phyloP scores from a whole-genome alignment of 2,888 invertebrate species.

The Phortica okadai region DNA sequence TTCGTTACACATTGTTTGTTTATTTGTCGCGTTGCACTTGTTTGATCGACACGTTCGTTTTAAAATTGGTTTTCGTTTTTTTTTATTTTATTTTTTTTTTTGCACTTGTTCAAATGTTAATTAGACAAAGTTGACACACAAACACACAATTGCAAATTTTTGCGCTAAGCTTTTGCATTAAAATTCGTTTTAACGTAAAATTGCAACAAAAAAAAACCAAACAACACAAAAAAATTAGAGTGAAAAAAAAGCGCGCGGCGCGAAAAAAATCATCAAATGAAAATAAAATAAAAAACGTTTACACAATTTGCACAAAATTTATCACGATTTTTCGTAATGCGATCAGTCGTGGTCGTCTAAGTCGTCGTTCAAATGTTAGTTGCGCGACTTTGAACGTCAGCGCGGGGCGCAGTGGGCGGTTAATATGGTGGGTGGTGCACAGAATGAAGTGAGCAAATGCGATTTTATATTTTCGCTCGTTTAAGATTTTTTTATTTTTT shows the following conservation, averaged over 20 bases:
- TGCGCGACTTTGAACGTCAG: neutral
- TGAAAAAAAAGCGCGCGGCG: constrained; percentile 35
- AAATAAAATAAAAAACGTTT: constrained; percentile 55
- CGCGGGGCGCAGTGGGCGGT: neutral
- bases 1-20: neutral
- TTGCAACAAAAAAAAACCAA: constrained; percentile 21
- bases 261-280: constrained; percentile 40
- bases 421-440: neutral
- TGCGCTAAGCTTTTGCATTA: constrained; percentile 2
- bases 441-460: neutral
- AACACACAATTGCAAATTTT: constrained; percentile 14
- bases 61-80: neutral
- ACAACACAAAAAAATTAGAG: neutral
- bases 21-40: neutral
- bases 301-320: constrained; percentile 65
- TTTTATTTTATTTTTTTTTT: neutral
- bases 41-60: neutral
- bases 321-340: constrained; percentile 65
- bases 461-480: too few species aligned
- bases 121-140: constrained; percentile 15
- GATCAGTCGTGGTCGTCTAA: constrained; percentile 50
- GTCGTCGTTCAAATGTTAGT: neutral
- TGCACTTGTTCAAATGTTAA: constrained; percentile 33
- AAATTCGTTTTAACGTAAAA: constrained; percentile 21
- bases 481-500: too few species aligned